Base-by-base conservation (phyloP, 1,140 invertebrate species). In the Drosophila persimilis region DNA sequence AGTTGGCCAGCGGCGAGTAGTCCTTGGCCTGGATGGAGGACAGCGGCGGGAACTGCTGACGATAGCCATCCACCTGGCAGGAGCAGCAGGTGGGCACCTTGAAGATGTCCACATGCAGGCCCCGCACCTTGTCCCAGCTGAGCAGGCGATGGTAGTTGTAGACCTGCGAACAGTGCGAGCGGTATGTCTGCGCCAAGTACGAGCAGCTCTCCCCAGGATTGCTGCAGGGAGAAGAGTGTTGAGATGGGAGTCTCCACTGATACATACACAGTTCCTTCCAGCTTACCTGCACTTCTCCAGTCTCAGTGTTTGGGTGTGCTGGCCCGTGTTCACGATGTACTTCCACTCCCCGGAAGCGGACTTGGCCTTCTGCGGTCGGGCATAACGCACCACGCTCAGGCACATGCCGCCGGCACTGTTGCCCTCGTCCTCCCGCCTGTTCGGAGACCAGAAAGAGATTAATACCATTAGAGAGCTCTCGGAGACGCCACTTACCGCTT, bases 131-230 rank as follows among this genome's bases (percentile, higher is more conserved):
- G 80, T 97, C 96, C 95, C 96, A 97, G 0, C 96, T 96, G 1
- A 97, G 79, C 5, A 97, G 92, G n/a, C 96, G 93, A 88, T 97
- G 96, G 77, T 97, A 97, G 85, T 97, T 97, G 90, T 96, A 96
- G 1, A 97, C 94, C 93, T 97, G 96, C 2, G 94, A 93, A 80
- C 96, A 97, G 53, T 95, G 95, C 0, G 96, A 97, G 59, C 95
- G 94, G 83, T 96, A 96, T 63, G 96, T 96, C 46, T 95, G 95
- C 0, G 95, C 95, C 20, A 97, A 93, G 81, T 96, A 97, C 6
- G 95, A 95, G 76, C 96, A 97, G 2, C 94, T 93, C 29, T 95
- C 93, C 44, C 95, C 94, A 0, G 96, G 94, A 86, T 94, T 94
- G 63, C 96, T 97, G 84, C n/a, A n/a, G 29, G 43, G 24, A 43